Base-by-base conservation (phyloP, 2,113 vertebrate species). In the Mobula hypostoma region DNA sequence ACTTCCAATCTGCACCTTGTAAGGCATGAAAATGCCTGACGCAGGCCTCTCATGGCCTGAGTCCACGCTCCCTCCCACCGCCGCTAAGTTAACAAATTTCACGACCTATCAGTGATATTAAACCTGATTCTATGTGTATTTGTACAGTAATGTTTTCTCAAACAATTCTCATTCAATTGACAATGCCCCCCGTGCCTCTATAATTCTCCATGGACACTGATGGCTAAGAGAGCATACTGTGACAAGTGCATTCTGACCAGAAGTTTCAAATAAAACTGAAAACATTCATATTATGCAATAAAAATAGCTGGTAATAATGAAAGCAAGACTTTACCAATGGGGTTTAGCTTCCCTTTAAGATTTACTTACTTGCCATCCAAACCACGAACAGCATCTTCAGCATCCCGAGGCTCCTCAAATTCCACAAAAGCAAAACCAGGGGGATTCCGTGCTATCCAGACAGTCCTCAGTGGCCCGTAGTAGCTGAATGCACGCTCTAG, bases 401-500 rank as follows among this genome's bases (percentile, higher is more conserved):
- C 97, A 94, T 98, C 98, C 95, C 97, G 96, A 90, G 97, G 96
- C 94, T 98, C 97, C 95, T 98, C 97, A 94, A 97, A 98, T 94
- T 98, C 97, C 95, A 97, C 97, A 95, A 98, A 98, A 94, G 98
- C 97, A 78, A 98, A 98, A 92, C 98, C 98, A 9, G 98, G 98
- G 94, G 97, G 98, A 96, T 98, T 98, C 94, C 98, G 97, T 5
- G 98, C 98, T 94, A 98, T 98, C 98, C 98, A 98, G 7, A 98
- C 97, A 0, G 97, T 98, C 95, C 97, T 96, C 95, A 98, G 96
- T 0, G 98, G 98, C 2, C 98, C 98, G 29, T 98, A 98, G 94
- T 98, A 98, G 95, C 98, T 97, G 95, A 98, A 98, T 70, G 97
- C 97, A 94, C 97, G 97, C 95, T 98, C 98, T 95, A 98, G 96